Evolutionary conservation across 2,113 vertebrate species (phyloP), one percentile per base, ranked within the genome.

Genomic region (Scolopax mira): DNA sequence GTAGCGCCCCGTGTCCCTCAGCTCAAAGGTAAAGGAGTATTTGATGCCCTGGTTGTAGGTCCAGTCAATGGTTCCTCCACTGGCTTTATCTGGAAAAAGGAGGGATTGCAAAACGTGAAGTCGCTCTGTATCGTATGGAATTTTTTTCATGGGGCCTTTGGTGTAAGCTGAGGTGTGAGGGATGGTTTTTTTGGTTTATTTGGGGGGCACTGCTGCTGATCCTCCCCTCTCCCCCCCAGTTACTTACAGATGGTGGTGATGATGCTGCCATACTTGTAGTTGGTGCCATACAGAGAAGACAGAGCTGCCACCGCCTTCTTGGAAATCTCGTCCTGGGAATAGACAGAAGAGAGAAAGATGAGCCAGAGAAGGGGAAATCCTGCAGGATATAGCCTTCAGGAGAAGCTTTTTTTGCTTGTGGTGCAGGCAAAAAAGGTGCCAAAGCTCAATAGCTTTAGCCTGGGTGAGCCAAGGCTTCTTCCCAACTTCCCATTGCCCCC

Each of bases 21-120:
- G 98, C 98, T 99, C 99, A 2, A 99, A 99, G 60, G 98, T 98
- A 96, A 97, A 99, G 41, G 99, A 99, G 73, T 99, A 99, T 84
- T 99, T 99, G 74, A 99, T 99, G 62, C 99, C 99, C 62, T 98
- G 97, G 25, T 98, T 65, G 86, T 99, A 99, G 33, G 99, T 98
- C 99, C 99, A 99, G 98, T 99, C 99, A 0, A 99, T 17, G 66
- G 98, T 99, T 65, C 4, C 39, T 6, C 99, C 99, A 0, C 99
- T 99, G 3, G 99, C 99, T 97, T 97, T 97, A 89, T 99, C 99
- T 99, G 89, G 15, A 27, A 46, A 9, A 35, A 51, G 17, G n/a
- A 44, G 9, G 37, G 24, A 21, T 48, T 42, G 49, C 0, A 3
- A 30, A 71, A 46, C 5, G 2, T 46, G 4, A 2, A 2, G 6